phyloP scores from a whole-genome alignment of 2,888 invertebrate genomes.

The Orthosia incerta region DNA sequence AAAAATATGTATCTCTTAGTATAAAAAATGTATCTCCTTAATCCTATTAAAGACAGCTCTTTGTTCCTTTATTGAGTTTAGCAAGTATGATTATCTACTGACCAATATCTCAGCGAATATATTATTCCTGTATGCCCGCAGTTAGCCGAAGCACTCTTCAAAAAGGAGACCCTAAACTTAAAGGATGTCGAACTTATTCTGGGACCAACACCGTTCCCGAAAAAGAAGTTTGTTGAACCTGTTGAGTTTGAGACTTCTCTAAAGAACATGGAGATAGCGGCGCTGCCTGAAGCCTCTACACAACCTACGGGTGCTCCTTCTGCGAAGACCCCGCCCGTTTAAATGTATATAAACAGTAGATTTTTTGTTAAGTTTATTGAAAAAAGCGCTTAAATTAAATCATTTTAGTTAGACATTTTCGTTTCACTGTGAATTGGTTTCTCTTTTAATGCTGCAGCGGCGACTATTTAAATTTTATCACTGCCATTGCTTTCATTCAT shows the following conservation, averaged over 20 bases:
- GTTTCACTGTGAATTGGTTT: slow-evolving; percentile 28
- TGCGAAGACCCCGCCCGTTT: slow-evolving; percentile 71
- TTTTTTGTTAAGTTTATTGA: slow-evolving; percentile 55
- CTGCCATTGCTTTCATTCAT: not conserved
- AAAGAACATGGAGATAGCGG: slow-evolving; percentile 82
- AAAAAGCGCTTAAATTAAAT: slow-evolving; percentile 59
- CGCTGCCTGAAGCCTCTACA: slow-evolving; percentile 57
- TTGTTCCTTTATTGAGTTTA: too few species aligned
- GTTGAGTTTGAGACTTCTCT: slow-evolving; percentile 94
- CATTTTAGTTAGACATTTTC: slow-evolving; percentile 59
- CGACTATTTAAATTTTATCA: not conserved
- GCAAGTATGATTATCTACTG: too few species aligned
- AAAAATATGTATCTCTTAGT: too few species aligned
- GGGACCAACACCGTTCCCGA: slow-evolving; percentile 96
- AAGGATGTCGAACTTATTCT: slow-evolving; percentile 96
- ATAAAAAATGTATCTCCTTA: too few species aligned
- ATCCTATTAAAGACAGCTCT: too few species aligned
- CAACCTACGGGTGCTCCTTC: slow-evolving; percentile 76
- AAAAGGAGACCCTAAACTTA: slow-evolving; percentile 97
- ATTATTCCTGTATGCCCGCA: slow-evolving; percentile 80
- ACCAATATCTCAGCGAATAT: not conserved
- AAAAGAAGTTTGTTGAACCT: slow-evolving; percentile 94
- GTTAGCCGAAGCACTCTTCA: slow-evolving; percentile 96
- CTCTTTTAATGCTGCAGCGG: not conserved
- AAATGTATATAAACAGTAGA: slow-evolving; percentile 61